These are phyloP conservation scores for Falco rusticolus DNA, from an alignment of 2,797 vertebrate species.

Conservation along the genomic window DNA sequence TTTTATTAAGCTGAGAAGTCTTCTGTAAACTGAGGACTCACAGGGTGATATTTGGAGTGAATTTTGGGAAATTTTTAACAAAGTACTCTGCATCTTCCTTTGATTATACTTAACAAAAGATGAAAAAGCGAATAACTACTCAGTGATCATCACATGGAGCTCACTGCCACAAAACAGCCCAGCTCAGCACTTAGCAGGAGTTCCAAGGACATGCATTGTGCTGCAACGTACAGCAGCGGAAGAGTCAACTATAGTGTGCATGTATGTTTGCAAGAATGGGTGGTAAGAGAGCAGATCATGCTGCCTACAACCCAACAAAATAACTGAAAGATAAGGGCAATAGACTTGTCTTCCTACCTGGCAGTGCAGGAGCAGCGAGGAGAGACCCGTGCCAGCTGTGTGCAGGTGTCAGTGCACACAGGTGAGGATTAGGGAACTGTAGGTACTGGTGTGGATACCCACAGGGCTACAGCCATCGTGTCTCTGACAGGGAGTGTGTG, in stretches of 20 bases:
- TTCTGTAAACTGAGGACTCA: not conserved
- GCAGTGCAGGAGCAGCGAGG: accelerated
- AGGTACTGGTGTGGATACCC: not conserved
- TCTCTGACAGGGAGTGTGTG: not conserved
- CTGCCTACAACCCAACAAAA: not conserved
- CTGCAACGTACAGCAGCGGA: not conserved
- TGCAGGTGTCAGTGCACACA: accelerated
- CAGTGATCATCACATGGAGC: accelerated
- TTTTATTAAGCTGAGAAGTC: not conserved
- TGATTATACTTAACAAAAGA: not conserved
- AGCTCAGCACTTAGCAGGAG: accelerated
- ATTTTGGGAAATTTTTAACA: not conserved
- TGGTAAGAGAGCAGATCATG: not conserved
- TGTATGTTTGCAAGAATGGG: not conserved
- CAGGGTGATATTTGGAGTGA: not conserved
- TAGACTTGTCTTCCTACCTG: not conserved
- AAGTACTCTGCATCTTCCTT: not conserved
- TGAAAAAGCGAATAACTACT: not conserved
- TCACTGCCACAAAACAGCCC: not conserved
- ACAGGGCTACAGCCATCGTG: accelerated
- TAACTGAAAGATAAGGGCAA: not conserved
- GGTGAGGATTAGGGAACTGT: not conserved
- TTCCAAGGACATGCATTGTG: not conserved
- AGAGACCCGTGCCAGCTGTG: accelerated
- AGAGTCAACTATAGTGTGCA: not conserved